phyloP scores from a whole-genome alignment of 2,888 invertebrate genomes.

The Hyposoter dolosus region DNA sequence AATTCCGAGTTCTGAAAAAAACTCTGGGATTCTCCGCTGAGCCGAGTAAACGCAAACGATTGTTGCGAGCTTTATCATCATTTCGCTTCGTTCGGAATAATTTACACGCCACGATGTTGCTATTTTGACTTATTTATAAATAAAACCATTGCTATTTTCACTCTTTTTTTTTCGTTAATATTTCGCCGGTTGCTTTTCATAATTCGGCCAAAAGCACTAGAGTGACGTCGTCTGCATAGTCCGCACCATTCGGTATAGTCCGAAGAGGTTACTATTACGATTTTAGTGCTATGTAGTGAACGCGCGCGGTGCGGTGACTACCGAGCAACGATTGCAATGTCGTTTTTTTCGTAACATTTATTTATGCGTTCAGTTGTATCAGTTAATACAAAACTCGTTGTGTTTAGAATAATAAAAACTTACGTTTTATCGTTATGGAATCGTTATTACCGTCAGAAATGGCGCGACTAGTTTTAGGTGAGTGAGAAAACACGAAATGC shows the following conservation, averaged over 20 bases:
- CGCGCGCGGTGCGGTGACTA: constrained; percentile 27
- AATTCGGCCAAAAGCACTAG: not conserved
- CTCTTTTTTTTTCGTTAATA: not conserved
- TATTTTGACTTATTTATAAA: not conserved
- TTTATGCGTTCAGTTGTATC: not conserved
- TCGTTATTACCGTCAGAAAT: constrained; percentile 82
- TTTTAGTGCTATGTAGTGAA: constrained; percentile 31
- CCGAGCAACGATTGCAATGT: constrained; percentile 33
- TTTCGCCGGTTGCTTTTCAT: not conserved
- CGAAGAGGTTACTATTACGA: not conserved
- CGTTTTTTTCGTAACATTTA: constrained; percentile 44
- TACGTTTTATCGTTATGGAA: constrained; percentile 76
- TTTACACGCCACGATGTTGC: too few relatives aligned
- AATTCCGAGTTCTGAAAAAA: not conserved
- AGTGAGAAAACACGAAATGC: constrained; percentile 65
- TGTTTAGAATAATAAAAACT: not conserved
- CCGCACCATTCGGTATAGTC: not conserved
- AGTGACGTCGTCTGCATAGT: constrained; percentile 1
- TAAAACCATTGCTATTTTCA: not conserved
- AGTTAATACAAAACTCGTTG: not conserved
- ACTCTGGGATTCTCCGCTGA: not conserved
- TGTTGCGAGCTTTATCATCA: not conserved
- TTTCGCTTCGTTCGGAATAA: not conserved
- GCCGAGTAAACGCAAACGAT: not conserved
- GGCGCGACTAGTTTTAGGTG: constrained; percentile 83